Conservation (phyloP, 1,140 invertebrate genomes). For the Belonocnema kinseyi region DNA sequence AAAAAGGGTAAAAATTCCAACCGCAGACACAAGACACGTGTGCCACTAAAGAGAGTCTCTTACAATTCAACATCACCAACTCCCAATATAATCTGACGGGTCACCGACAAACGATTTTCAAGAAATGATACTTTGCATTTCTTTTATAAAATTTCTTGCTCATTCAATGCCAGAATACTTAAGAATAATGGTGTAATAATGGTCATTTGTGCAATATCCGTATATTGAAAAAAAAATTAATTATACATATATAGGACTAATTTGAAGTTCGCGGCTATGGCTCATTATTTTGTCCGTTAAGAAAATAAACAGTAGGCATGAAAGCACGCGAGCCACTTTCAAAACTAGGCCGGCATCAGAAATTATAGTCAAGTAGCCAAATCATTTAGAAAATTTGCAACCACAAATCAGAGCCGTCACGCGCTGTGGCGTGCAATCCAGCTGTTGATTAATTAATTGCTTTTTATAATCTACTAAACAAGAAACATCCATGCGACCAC, state of each 20-base stretch:
- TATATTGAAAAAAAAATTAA: neutral
- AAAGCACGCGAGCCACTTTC: conserved; percentile 55
- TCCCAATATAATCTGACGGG: neutral
- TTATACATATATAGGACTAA: neutral
- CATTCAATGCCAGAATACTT: too few species aligned
- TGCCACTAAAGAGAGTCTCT: neutral
- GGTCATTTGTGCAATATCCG: neutral
- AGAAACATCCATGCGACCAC: too few species aligned
- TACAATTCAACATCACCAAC: neutral
- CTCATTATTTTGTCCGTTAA: conserved; percentile 73
- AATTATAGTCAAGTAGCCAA: conserved; percentile 72
- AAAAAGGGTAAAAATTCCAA: neutral
- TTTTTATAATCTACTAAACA: neutral
- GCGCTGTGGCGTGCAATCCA: conserved; percentile 65
- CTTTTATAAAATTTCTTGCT: neutral
- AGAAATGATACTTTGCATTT: neutral
- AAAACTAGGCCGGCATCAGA: conserved; percentile 52
- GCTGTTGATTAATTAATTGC: conserved; percentile 59
- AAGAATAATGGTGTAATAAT: conserved; percentile 15
- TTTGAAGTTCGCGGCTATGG: conserved; percentile 29
- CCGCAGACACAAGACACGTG: conserved; percentile 24
- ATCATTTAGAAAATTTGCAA: conserved; percentile 73
- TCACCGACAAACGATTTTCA: conserved; percentile 12
- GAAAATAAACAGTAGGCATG: conserved; percentile 74
- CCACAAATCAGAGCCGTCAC: conserved; percentile 73